These are phyloP conservation scores for Hypomecis punctinalis DNA, from an alignment of 2,888 invertebrate species.

Conservation along the genomic window DNA sequence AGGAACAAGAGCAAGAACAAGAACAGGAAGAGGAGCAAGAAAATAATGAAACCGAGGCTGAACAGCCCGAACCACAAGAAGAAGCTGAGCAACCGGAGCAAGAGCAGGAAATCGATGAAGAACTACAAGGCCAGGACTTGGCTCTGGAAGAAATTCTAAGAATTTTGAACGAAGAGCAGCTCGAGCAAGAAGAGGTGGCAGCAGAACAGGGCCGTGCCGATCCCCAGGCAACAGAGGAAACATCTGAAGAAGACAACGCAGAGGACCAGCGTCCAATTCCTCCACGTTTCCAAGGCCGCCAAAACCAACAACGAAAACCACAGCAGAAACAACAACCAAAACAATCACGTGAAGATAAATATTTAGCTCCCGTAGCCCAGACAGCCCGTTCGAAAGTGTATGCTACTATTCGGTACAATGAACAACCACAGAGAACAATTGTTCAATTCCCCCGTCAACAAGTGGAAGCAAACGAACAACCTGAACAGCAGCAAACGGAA, in stretches of 20 bases:
- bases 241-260: constrained; percentile 18
- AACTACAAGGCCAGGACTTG: constrained; percentile 29
- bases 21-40: constrained; percentile 29
- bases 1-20: constrained; percentile 37
- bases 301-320: constrained; percentile 27
- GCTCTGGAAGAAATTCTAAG: constrained; percentile 41
- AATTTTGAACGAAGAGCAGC: constrained; percentile 40
- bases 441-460: constrained; percentile 34
- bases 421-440: constrained; percentile 41
- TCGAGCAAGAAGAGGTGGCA: constrained; percentile 28
- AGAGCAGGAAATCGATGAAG: constrained; percentile 21
- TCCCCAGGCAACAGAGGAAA: constrained; percentile 36
- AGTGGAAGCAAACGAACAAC: constrained; percentile 29
- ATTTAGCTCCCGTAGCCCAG: constrained; percentile 40
- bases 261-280: constrained; percentile 40
- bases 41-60: constrained; percentile 30
- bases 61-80: constrained; percentile 37
- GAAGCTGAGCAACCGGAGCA: constrained; percentile 36
- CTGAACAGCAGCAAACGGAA: constrained; percentile 21
- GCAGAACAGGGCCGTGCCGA: constrained; percentile 32
- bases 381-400: constrained; percentile 38
- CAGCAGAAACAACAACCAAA: constrained; percentile 15
- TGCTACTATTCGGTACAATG: constrained; percentile 45
- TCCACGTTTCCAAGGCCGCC: constrained; percentile 33
- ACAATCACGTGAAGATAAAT: constrained; percentile 39